A percentile compares a stretch with the other conserved stretches of the same genome.
These are phyloP conservation scores for Parnassius orleans DNA, from an alignment of 2,888 invertebrate species.

Conservation along the genomic window DNA sequence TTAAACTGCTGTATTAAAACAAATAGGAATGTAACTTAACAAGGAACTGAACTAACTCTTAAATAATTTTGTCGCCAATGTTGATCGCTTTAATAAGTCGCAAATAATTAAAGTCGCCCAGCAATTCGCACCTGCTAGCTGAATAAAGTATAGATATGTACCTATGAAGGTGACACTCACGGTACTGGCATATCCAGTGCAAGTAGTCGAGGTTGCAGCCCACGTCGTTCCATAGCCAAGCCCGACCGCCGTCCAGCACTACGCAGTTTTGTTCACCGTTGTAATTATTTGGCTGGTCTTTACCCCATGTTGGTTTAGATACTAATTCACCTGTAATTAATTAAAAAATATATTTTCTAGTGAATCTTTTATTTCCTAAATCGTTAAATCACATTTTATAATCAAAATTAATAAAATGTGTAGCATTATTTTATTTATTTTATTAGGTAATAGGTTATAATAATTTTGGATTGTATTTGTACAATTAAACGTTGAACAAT, in stretches of 20 bases:
- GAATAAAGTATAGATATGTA: constrained; percentile 69
- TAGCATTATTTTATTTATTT: too few species aligned
- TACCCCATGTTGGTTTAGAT: constrained; percentile 92
- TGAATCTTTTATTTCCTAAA: too few species aligned
- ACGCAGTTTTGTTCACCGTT: constrained; percentile 97
- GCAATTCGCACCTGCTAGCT: constrained; percentile 45
- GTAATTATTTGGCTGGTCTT: constrained; percentile 97
- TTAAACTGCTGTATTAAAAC: too few species aligned
- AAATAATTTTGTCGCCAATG: background rate
- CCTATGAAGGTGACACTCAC: constrained; percentile 84
- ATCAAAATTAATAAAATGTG: too few species aligned
- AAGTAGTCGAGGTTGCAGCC: constrained; percentile 96
- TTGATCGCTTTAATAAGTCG: background rate
- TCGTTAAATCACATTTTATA: too few species aligned
- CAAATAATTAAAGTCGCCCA: constrained; percentile 1
- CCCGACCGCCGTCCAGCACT: constrained; percentile 93
- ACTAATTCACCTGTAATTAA: constrained; percentile 85
- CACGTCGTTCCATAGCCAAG: constrained; percentile 97
- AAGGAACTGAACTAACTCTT: too few species aligned
- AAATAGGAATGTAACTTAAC: too few species aligned
- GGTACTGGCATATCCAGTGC: constrained; percentile 95
- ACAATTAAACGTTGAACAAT: too few species aligned
- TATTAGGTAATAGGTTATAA: too few species aligned
- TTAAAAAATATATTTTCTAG: background rate
- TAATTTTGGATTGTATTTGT: too few species aligned